Percentiles rank a stretch among this genome's conserved stretches.
Conservation (phyloP, 2,113 vertebrate species). For the Crotalus horridus region DNA sequence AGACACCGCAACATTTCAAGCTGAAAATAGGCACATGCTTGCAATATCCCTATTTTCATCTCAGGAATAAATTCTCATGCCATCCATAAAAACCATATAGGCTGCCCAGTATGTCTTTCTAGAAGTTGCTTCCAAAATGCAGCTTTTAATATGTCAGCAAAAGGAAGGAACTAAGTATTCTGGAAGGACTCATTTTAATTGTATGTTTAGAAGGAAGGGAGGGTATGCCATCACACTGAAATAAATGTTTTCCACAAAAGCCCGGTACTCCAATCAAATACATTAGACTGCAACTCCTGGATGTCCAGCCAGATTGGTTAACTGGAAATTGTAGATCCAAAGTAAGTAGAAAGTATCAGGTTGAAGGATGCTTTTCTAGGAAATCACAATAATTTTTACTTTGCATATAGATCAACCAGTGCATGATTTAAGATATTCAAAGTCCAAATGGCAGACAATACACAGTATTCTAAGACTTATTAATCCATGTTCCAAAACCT, state of each 20-base stretch:
- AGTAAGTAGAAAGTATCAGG: too few relatives aligned
- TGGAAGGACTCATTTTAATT: neutral
- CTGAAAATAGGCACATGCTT: neutral
- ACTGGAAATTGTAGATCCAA: too few relatives aligned
- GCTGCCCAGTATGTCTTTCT: neutral
- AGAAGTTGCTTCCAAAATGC: neutral
- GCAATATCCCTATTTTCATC: neutral
- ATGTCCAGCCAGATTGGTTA: neutral
- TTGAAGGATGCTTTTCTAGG: too few relatives aligned
- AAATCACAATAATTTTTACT: too few relatives aligned
- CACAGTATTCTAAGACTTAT: too few relatives aligned
- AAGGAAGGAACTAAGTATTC: neutral
- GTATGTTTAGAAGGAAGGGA: neutral
- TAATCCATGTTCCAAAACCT: too few relatives aligned
- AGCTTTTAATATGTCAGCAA: neutral
- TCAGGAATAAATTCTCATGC: neutral
- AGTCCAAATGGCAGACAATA: too few relatives aligned
- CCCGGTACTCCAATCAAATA: neutral
- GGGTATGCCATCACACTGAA: neutral
- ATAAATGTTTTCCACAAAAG: neutral
- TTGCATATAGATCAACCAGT: too few relatives aligned
- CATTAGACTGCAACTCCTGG: neutral
- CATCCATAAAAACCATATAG: neutral
- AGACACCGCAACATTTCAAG: neutral
- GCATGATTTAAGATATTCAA: too few relatives aligned